phyloP scores from a whole-genome alignment of 1,140 invertebrate species.

The Sycophila sp. region DNA sequence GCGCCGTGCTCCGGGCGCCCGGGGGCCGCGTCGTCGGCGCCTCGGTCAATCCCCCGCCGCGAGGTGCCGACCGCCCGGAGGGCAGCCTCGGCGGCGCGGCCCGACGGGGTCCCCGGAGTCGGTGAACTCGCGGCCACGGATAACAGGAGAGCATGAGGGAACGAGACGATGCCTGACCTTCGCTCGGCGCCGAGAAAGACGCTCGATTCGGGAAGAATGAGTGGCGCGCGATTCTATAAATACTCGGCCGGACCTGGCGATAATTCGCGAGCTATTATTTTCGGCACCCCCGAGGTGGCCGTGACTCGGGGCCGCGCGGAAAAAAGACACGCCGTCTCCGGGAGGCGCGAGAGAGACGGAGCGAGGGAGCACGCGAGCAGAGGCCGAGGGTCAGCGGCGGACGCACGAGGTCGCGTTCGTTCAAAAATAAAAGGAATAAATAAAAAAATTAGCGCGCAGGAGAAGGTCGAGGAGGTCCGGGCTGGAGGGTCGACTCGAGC shows the following conservation, averaged over 20 bases:
- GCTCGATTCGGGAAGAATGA: not conserved
- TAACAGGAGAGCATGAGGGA: constrained; percentile 5
- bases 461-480: not conserved
- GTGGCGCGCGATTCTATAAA: constrained; percentile 52
- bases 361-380: not conserved
- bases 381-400: not conserved
- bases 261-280: constrained; percentile 8
- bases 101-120: not conserved
- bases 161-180: constrained; percentile 45
- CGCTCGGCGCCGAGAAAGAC: constrained; percentile 41
- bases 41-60: too few relatives aligned
- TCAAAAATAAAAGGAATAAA: not conserved
- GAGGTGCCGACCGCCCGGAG: too few relatives aligned
- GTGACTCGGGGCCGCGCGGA: not conserved
- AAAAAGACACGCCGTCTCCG: not conserved
- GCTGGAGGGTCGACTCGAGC: not conserved
- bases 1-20: constrained; percentile 24
- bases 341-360: not conserved
- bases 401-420: not conserved
- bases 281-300: too few relatives aligned
- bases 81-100: too few relatives aligned
- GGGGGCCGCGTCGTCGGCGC: too few relatives aligned
- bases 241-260: constrained; percentile 41
- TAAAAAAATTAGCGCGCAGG: not conserved
- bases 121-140: not conserved